phyloP scores from a whole-genome alignment of 2,113 vertebrate species.

The Emberiza fucata region DNA sequence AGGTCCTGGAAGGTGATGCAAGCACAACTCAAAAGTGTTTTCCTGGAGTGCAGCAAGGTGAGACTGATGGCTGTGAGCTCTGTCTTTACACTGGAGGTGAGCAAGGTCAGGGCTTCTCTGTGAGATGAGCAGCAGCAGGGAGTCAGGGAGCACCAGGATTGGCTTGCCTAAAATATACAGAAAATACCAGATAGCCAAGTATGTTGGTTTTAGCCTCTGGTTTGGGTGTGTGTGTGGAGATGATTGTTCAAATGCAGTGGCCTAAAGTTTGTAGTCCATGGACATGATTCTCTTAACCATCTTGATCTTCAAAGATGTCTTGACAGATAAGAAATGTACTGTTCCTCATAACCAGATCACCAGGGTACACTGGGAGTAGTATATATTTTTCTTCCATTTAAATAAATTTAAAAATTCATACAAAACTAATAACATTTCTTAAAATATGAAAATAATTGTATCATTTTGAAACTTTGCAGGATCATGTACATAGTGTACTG shows the following conservation, averaged over 20 bases:
- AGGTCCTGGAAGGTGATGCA: neutral
- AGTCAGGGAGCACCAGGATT: neutral
- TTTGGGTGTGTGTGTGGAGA: neutral
- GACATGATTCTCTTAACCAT: neutral
- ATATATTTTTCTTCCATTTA: neutral
- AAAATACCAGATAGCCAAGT: neutral
- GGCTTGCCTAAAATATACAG: neutral
- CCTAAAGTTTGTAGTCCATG: slow-evolving; percentile 4
- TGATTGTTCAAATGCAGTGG: neutral
- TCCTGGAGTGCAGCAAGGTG: neutral
- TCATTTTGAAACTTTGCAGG: slow-evolving; percentile 9
- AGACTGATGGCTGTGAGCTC: neutral
- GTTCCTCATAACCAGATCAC: neutral
- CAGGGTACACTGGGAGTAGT: neutral
- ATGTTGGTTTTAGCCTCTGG: neutral
- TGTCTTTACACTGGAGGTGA: neutral
- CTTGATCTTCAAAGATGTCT: neutral
- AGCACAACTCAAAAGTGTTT: accelerated
- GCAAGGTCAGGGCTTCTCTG: neutral
- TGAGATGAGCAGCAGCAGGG: neutral
- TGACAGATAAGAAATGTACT: neutral
- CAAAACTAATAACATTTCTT: neutral
- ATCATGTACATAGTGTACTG: neutral
- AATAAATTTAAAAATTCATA: neutral
- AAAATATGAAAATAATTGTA: neutral